Evolutionary conservation across 2,797 vertebrate species (phyloP).

Genomic region (Melanotaenia boesemani): DNA sequence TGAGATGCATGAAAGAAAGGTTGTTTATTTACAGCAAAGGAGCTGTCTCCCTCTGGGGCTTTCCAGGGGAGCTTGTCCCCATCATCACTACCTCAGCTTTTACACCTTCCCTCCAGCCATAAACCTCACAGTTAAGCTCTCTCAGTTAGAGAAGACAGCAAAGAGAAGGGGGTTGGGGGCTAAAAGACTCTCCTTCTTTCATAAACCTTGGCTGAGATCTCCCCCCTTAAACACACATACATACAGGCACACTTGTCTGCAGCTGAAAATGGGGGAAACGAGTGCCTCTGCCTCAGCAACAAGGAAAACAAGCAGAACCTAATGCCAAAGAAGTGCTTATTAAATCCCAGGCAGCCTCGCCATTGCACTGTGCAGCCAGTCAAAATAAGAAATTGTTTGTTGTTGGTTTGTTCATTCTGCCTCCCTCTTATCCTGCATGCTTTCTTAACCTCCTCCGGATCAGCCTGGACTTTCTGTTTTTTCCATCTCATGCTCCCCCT

Average conservation of each 20-base stretch:
- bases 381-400: slow-evolving; percentile 83
- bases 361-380: slow-evolving; percentile 71
- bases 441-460: slow-evolving; percentile 77
- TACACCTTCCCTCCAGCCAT: slow-evolving; percentile 53
- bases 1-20: slow-evolving; percentile 69
- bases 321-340: slow-evolving; percentile 79
- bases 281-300: slow-evolving; percentile 58
- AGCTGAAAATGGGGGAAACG: slow-evolving; percentile 60
- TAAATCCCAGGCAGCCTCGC: slow-evolving; percentile 78
- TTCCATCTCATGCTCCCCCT: slow-evolving; percentile 21
- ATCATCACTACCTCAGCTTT: slow-evolving; percentile 72
- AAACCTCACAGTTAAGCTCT: slow-evolving; percentile 55
- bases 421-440: slow-evolving; percentile 72
- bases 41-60: slow-evolving; percentile 68
- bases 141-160: slow-evolving; percentile 57
- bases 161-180: slow-evolving; percentile 29
- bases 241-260: slow-evolving; percentile 24
- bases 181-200: slow-evolving; percentile 41
- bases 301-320: slow-evolving; percentile 76
- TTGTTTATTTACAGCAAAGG: slow-evolving; percentile 81
- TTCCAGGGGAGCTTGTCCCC: slow-evolving; percentile 68
- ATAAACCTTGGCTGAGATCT: slow-evolving; percentile 65
- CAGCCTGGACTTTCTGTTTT: slow-evolving; percentile 55
- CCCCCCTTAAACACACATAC: slow-evolving; percentile 52
- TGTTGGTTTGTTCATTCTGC: slow-evolving; percentile 76